Base-by-base conservation (phyloP, 2,113 vertebrate species). In the Cheirogaleus medius region DNA sequence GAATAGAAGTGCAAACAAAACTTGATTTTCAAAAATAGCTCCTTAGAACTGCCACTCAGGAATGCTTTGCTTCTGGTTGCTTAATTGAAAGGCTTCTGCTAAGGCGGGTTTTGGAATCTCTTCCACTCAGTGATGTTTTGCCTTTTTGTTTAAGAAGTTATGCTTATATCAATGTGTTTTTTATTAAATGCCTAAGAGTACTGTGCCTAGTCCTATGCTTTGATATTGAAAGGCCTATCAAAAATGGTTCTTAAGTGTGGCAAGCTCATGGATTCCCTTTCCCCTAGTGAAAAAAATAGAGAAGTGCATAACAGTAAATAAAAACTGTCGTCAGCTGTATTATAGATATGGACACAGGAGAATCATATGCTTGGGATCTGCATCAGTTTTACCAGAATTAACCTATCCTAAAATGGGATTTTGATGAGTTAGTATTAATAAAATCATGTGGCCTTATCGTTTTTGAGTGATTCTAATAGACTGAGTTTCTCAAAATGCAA, bases 101-200 rank as follows among this genome's bases (percentile, higher is more conserved):
- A 88, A 42, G 20, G 27, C 69, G 11, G 37, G 14, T 71, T 27
- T 39, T 89, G 47, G 12, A 14, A 32, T 63, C 3, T 82, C 39
- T 87, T 97, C 90, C n/a, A 81, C 42, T 84, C 32, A 90, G 5
- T 11, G 5, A 73, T 84, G 11, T 39, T n/a, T 87, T 88, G 14
- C 14, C 23, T 71, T 94, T 77, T 63, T 63, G n/a, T 89, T 77
- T 74, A 44, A 18, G 60, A 95, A 90, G 44, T 52, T 87, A 39
- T 83, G n/a, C 44, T 90, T 87, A 73, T 12, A 90, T n/a, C 44
- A 84, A 81, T 80, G 3, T 84, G 64, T 88, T 93, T 91, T 95
- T 68, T 11, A 84, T 85, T 63, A 85, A 85, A 52, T 91, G 1
- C 6, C 73, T 78, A 63, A 5, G 23, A 93, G 3, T 89, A 77